These are phyloP conservation scores for Muscicapa comitata DNA, from an alignment of 2,797 vertebrate species.

Conservation along the genomic window DNA sequence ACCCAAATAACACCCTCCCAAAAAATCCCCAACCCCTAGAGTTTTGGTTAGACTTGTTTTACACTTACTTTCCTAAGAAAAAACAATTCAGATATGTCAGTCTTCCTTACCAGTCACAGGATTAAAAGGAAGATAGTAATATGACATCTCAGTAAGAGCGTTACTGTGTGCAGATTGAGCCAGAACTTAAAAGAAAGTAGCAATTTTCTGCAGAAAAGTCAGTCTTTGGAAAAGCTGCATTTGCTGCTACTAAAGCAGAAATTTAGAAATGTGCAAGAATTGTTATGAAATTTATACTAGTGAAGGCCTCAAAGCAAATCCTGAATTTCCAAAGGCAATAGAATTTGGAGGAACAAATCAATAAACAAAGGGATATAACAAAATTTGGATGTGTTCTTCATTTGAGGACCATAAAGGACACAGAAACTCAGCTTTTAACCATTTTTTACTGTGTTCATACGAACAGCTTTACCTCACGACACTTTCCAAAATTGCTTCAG, in stretches of 20 bases:
- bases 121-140: not conserved
- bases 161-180: not conserved
- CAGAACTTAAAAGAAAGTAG: not conserved
- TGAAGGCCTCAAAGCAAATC: not conserved
- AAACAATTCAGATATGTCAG: not conserved
- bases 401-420: not conserved
- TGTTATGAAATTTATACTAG: not conserved
- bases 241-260: not conserved
- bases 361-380: not conserved
- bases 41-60: not conserved
- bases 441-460: not conserved
- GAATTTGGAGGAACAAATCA: not conserved
- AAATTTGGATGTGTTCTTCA: not conserved
- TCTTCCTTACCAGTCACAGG: not conserved
- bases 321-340: not conserved
- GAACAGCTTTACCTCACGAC: not conserved
- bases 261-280: not conserved
- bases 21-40: not conserved
- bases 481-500: not conserved
- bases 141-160: not conserved
- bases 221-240: not conserved
- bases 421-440: not conserved
- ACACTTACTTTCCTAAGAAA: not conserved
- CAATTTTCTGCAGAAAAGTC: not conserved
- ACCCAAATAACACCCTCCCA: rapidly evolving